A percentile compares a stretch with the other conserved stretches of the same genome.
phyloP scores from a whole-genome alignment of 2,113 vertebrate species.

The Aptenodytes forsteri region DNA sequence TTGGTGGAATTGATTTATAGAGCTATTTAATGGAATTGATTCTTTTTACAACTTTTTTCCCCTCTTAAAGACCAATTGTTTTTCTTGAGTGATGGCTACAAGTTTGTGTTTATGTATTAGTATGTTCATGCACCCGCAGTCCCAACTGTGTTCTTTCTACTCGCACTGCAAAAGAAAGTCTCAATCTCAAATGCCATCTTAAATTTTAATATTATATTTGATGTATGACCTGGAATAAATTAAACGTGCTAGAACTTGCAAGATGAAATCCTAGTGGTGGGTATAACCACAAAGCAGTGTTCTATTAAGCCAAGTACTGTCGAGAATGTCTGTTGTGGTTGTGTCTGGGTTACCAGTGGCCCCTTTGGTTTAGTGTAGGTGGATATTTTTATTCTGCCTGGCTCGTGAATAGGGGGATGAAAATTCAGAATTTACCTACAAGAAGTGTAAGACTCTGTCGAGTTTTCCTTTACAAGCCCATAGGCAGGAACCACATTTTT shows the following conservation, averaged over 20 bases:
- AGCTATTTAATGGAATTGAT: constrained; percentile 64
- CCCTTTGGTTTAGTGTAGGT: constrained; percentile 63
- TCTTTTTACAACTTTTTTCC: constrained; percentile 59
- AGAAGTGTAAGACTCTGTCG: neutral
- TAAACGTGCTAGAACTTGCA: constrained; percentile 54
- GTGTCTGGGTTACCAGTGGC: constrained; percentile 56
- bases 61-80: constrained; percentile 55
- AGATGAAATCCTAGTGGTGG: constrained; percentile 54
- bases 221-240: constrained; percentile 62
- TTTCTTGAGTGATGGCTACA: constrained; percentile 44
- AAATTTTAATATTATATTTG: constrained; percentile 50
- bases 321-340: constrained; percentile 64
- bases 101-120: constrained; percentile 41
- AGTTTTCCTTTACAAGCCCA: constrained; percentile 20
- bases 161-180: neutral
- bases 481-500: constrained; percentile 34
- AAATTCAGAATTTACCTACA: constrained; percentile 54
- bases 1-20: constrained; percentile 67
- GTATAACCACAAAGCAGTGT: constrained; percentile 67
- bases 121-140: neutral
- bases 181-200: constrained; percentile 50
- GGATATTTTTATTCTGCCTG: constrained; percentile 60
- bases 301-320: constrained; percentile 55
- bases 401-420: constrained; percentile 46
- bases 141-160: neutral